Evolutionary conservation across 2,797 vertebrate species (phyloP), one percentile per base, ranked within the genome.

Genomic region (Lateolabrax maculatus): DNA sequence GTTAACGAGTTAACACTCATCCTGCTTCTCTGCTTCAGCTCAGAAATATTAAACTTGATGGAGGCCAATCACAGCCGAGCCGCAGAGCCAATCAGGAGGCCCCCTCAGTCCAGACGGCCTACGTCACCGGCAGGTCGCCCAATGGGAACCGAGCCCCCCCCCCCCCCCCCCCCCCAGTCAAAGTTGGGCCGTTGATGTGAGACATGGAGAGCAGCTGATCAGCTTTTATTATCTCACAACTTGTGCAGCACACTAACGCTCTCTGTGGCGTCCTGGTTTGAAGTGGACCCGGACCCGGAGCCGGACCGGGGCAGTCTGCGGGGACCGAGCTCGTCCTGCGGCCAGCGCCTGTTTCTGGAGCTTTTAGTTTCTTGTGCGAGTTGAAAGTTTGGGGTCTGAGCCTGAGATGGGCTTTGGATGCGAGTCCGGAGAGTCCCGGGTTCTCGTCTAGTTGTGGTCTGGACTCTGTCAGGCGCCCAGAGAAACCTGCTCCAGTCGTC

Each of bases 191-290:
- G 93, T 37, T 87, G 80, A 90, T 81, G 94, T 95, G 92, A 95
- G 95, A 93, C 90, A 92, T 81, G 77, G 83, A 91, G 84, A 93
- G 91, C 94, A 88, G 93, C 93, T 92, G 95, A 91, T 91, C 93
- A 92, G 88, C 90, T 94, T 95, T 95, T 94, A 96, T 96, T 96
- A 93, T 95, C 94, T 95, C 86, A 81, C 90, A 92, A 93, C 93
- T 94, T 93, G 87, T 90, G 84, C 92, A 91, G 88, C 92, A 91
- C 90, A 86, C 79, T 89, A 86, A 85, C 70, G 70, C 79, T 80
- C 56, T 34, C 66, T 62, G 88, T 87, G 81, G 86, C 81, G 81
- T 84, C 85, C 90, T 84, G 87, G 92, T 83, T 49, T 71, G 41
- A 79, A 43, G 73, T 49, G 84, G 81, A 70, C 63, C 76, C 34